These are phyloP conservation scores for Grallaria varia DNA, from an alignment of 2,113 vertebrate species.

Conservation along the genomic window DNA sequence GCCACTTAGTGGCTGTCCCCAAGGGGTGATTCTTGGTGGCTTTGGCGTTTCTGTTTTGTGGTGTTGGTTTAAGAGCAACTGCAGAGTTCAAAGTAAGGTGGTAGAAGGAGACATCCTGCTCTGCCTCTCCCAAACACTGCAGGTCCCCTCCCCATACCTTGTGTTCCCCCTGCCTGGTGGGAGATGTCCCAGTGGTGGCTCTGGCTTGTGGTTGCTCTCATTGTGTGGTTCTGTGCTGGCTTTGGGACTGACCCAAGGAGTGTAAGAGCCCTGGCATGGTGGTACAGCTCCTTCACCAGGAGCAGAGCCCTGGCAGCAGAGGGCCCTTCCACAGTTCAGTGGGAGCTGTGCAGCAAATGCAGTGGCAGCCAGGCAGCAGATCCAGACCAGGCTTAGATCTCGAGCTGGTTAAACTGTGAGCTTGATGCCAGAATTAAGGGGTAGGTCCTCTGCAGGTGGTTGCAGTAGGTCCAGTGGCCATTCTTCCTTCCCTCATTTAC, in stretches of 20 bases:
- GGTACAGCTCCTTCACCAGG: not conserved
- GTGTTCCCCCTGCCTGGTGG: not conserved
- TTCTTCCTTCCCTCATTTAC: not conserved
- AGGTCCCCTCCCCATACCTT: not conserved
- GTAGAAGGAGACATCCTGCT: not conserved
- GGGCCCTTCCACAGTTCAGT: not conserved
- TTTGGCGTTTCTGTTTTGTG: not conserved
- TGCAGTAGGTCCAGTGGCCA: not conserved
- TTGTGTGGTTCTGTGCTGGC: not conserved
- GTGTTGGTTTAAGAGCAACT: not conserved
- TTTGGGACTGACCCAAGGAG: not conserved
- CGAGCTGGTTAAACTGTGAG: not conserved
- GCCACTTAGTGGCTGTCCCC: not conserved
- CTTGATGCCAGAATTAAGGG: not conserved
- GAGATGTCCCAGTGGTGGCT: accelerated
- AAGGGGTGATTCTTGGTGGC: not conserved
- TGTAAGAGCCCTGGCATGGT: not conserved
- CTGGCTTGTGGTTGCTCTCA: not conserved
- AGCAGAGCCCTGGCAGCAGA: not conserved
- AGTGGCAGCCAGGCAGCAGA: not conserved
- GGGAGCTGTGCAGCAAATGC: not conserved
- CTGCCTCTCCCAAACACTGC: not conserved
- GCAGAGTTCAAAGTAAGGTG: not conserved
- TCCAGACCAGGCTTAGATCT: not conserved
- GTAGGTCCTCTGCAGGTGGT: not conserved